Base-by-base conservation (phyloP, 2,888 invertebrate genomes). In the Panorpa germanica region DNA sequence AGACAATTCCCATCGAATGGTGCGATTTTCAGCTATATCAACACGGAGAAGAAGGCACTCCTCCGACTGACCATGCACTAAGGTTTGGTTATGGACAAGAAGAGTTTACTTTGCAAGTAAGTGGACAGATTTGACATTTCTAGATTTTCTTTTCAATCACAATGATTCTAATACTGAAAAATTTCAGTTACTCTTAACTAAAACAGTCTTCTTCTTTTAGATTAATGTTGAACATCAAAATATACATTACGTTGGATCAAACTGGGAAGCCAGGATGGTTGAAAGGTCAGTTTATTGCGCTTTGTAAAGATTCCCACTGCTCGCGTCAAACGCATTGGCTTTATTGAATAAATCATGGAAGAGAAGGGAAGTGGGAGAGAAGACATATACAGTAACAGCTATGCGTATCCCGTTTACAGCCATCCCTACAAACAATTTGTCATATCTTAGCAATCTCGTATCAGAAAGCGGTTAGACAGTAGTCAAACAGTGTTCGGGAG, bases 211-310 rank as follows among this genome's bases (percentile, higher is more conserved):
- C 13, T 25, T 28, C 26, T 34, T 36, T 3, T 53, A 65, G 57
- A 70, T 73, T 4, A 38, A 57, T 13, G 70, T 66, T 1, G 59
- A 69, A 40, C 55, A 67, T 34, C 59, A 65, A 7, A 60, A 66
- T 0, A 43, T 62, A 4, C 70, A 76, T 43, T 74, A 60, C 50
- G 69, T 71, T 9, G 74, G 76, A 0, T 61, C 61, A 26, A 62
- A 74, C 30, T 67, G 68, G 64, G 71, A 74, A 37, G 72, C 73
- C 1, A 59, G 66, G 25, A 63, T 76, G 53, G 62, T 65, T 38
- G 75, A 75, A 45, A 51, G 75, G 28, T 63, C 67, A 45, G 53
- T 61, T 25, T 40, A 44, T 17, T 60, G 57, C 29, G 50, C 49
- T 0, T 46, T 29, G 16, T 28, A 19, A 24, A 8, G 9, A 6